Conservation (phyloP, 2,888 invertebrate species). For the Craniophora ligustri region DNA sequence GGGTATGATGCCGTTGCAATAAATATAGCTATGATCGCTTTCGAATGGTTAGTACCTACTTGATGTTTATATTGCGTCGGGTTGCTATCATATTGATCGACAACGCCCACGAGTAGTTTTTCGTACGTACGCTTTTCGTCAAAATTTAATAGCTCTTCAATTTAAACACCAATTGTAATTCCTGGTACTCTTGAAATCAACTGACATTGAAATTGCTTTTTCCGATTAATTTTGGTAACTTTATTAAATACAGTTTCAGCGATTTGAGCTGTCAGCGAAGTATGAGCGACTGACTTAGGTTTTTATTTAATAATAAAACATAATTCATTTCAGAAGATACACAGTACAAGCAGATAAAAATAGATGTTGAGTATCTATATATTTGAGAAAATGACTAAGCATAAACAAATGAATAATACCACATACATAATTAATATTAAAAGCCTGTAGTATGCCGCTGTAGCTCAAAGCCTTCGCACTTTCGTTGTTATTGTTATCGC, state of each 20-base stretch:
- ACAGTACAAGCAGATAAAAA: no score
- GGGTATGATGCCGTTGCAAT: constrained; percentile 44
- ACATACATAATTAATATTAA: no score
- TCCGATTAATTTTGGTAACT: not conserved
- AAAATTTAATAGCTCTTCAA: constrained; percentile 8
- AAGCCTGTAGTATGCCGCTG: no score
- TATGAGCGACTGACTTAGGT: no score
- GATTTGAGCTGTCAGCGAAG: no score
- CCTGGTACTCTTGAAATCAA: not conserved
- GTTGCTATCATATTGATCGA: constrained; percentile 46
- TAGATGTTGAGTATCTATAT: no score
- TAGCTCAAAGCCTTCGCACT: no score
- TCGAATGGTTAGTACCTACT: constrained; percentile 39
- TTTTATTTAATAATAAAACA: no score
- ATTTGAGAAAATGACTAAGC: no score
- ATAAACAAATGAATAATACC: no score
- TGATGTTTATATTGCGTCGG: constrained; percentile 48
- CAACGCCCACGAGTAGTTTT: constrained; percentile 34
- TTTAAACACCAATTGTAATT: constrained; percentile 7
- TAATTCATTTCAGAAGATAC: no score
- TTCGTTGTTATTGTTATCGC: no score
- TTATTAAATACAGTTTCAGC: not conserved
- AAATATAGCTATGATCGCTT: constrained; percentile 51
- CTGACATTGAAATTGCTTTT: not conserved
- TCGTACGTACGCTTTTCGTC: constrained; percentile 18